phyloP scores from a whole-genome alignment of 2,113 vertebrate species.

The Elachura formosa region DNA sequence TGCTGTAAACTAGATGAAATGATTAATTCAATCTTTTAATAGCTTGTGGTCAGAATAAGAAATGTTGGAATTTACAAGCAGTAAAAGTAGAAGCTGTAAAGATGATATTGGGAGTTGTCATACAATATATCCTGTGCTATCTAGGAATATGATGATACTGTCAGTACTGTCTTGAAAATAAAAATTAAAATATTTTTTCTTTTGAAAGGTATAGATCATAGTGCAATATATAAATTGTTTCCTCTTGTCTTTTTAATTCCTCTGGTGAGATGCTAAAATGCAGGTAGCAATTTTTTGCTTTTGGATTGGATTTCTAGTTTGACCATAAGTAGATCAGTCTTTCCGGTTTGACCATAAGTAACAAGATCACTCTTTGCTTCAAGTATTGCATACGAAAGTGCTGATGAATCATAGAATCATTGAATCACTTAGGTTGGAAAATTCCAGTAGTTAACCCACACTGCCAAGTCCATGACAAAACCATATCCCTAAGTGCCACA shows the following conservation, averaged over 20 bases:
- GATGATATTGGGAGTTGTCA: not conserved
- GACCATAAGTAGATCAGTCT: not conserved
- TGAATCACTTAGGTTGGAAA: not conserved
- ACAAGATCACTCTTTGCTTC: not conserved
- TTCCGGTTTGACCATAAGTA: not conserved
- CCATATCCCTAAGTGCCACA: not conserved
- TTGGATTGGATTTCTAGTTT: not conserved
- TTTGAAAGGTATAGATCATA: not conserved
- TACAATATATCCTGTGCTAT: not conserved
- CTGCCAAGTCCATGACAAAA: not conserved
- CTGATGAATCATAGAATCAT: not conserved
- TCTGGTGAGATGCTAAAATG: not conserved
- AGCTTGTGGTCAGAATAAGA: not conserved
- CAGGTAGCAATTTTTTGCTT: not conserved
- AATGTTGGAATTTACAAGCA: not conserved
- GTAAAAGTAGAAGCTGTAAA: not conserved
- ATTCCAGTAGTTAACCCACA: not conserved
- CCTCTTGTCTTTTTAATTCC: not conserved
- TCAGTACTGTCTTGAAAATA: not conserved
- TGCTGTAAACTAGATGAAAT: not conserved
- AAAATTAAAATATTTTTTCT: not conserved
- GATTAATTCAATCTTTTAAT: conserved; percentile 14
- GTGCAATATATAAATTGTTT: not conserved
- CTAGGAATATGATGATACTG: not conserved
- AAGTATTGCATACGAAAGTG: not conserved